Percentiles rank a stretch among this genome's conserved stretches.
phyloP scores from a whole-genome alignment of 2,888 invertebrate species.

The Agapostemon virescens region DNA sequence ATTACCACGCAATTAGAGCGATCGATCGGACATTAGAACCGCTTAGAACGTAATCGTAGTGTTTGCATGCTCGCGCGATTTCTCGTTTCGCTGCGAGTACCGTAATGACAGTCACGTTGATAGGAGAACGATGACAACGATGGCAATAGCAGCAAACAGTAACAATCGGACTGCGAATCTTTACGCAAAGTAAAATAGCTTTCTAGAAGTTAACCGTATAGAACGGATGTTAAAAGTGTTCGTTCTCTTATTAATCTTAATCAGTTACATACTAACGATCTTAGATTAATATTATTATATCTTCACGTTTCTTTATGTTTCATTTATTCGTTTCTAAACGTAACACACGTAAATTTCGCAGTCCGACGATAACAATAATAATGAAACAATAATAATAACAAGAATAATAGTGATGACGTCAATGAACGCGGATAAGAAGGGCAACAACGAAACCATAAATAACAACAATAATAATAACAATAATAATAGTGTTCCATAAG shows the following conservation, averaged over 20 bases:
- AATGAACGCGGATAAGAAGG: conserved; percentile 24
- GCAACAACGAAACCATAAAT: conserved; percentile 34
- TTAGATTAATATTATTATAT: not conserved
- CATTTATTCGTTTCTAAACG: not conserved
- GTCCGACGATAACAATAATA: conserved; percentile 30
- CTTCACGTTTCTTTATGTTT: too few species aligned
- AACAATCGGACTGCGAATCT: conserved; percentile 22
- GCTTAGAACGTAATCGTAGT: conserved; percentile 14
- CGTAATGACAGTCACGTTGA: conserved; percentile 40
- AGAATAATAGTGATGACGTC: conserved; percentile 34
- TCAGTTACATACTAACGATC: not conserved
- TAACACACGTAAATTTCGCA: not conserved
- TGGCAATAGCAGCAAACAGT: conserved; percentile 37
- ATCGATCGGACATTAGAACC: not conserved
- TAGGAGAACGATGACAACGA: conserved; percentile 41
- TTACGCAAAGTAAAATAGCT: not conserved
- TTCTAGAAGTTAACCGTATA: not conserved
- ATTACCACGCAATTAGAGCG: not conserved
- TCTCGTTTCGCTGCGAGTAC: conserved; percentile 12
- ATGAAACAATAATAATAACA: conserved; percentile 40
- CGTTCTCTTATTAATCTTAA: not conserved
- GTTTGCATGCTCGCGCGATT: not conserved
- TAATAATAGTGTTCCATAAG: conserved; percentile 57
- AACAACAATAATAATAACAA: conserved; percentile 57
- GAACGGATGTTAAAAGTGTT: too few species aligned